phyloP scores from a whole-genome alignment of 1,140 invertebrate species.

The Pteromalus puparum region DNA sequence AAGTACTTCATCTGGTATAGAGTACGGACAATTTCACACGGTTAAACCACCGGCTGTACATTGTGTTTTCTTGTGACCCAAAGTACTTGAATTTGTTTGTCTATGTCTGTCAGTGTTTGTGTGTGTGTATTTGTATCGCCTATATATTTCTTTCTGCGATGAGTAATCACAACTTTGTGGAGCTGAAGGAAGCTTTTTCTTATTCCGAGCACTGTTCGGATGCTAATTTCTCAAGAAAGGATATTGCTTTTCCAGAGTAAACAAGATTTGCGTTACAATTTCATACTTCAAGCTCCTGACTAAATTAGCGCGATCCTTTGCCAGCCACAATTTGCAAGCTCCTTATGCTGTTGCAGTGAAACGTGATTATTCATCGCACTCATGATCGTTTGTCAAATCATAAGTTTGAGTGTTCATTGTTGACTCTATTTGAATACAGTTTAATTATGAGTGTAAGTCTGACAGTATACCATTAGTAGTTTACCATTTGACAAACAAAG shows the following conservation, averaged over 20 bases:
- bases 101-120: not conserved
- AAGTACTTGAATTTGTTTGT: not conserved
- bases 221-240: slow-evolving; percentile 1
- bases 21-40: slow-evolving; percentile 40
- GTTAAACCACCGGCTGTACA: slow-evolving; percentile 27
- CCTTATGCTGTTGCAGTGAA: not conserved
- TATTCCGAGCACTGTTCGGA: not conserved
- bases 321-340: not conserved
- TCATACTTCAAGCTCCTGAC: not conserved
- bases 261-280: slow-evolving; percentile 11
- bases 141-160: not conserved
- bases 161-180: slow-evolving; percentile 16
- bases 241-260: slow-evolving; percentile 1
- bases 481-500: slow-evolving; percentile 30
- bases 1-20: slow-evolving; percentile 88
- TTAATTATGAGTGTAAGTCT: not conserved
- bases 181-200: not conserved
- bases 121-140: not conserved
- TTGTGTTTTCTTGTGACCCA: slow-evolving; percentile 21
- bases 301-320: no score
- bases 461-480: not conserved
- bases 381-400: slow-evolving; percentile 26
- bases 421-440: no score
- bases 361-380: slow-evolving; percentile 26
- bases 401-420: not conserved